Evolutionary conservation across 1,140 invertebrate species (phyloP).

Genomic region (Coptotermes formosanus): DNA sequence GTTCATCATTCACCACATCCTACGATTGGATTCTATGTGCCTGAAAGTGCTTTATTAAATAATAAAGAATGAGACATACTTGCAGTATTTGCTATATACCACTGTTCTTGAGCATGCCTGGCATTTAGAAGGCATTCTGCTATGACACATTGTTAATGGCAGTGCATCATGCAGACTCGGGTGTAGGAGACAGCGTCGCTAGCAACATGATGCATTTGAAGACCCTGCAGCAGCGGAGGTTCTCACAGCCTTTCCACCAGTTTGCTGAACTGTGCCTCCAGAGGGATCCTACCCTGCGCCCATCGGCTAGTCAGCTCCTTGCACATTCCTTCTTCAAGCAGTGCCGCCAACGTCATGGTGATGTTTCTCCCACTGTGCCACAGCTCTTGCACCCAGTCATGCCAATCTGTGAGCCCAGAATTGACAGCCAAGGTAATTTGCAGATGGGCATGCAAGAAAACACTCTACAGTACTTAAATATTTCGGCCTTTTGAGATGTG

Average conservation of each 20-base stretch:
- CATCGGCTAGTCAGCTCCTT: constrained; percentile 62
- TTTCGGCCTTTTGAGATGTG: too few species aligned
- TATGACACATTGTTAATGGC: too few species aligned
- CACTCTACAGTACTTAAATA: too few species aligned
- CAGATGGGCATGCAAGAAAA: too few species aligned
- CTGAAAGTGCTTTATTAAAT: too few species aligned
- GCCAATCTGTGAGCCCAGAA: constrained; percentile 23
- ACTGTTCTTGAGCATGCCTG: too few species aligned
- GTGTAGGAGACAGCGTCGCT: constrained; percentile 43
- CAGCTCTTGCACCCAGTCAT: constrained; percentile 29
- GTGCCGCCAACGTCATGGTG: constrained; percentile 39
- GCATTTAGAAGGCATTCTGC: too few species aligned
- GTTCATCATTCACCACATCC: too few species aligned
- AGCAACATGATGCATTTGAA: constrained; percentile 34
- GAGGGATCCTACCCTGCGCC: constrained; percentile 63
- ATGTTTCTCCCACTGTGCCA: constrained; percentile 9
- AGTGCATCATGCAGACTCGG: constrained; percentile 37
- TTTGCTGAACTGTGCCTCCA: constrained; percentile 69
- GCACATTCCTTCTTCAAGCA: constrained; percentile 77
- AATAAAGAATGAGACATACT: too few species aligned
- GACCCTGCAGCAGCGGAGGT: constrained; percentile 51
- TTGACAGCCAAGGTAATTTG: constrained; percentile 25
- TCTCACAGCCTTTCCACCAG: constrained; percentile 72
- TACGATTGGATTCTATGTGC: too few species aligned
- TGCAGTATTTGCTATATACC: too few species aligned